Base-by-base conservation (phyloP, 2,113 vertebrate genomes). In the Spizaetus ornatus region DNA sequence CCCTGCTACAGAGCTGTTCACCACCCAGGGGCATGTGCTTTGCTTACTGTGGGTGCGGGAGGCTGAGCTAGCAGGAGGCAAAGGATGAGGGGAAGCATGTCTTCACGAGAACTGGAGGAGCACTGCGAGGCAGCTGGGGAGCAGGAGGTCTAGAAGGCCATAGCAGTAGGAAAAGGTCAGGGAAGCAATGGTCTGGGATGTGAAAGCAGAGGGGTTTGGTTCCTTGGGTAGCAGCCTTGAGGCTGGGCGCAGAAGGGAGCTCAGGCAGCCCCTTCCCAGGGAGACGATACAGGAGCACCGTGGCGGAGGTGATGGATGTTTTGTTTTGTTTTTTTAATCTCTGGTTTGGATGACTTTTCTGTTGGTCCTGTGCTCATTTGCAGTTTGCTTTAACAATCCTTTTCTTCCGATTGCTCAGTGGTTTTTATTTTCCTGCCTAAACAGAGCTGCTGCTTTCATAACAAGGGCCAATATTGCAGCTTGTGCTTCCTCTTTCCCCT, bases 371-470 rank as follows among this genome's bases (percentile, higher is more conserved):
- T 62, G 56, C 66, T 58, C 21, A 4, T 58, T 13, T 67, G 20
- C 63, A 29, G 48, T 59, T 90, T 76, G 78, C 50, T 86, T 70
- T 65, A 71, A 61, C 90, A 76, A 16, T 50, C 9, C 21, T 55
- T 81, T 63, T 86, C 81, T 95, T 92, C 86, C 23, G 26, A 47
- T 87, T 82, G 67, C 83, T 74, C 78, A 4, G 66, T 58, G 69
- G 34, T 14, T 91, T 85, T 88, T 90, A 85, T 95, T 96, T 95
- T 92, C 84, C 88, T 94, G 85, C 73, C 66, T 38, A 15, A 94
- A 91, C 82, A 97, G 88, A 94, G 73, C 94, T 72, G 76, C 82
- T 55, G 55, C 86, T 96, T 93, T 94, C 87, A 63, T 79, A 95
- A 70, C 70, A 73, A 53, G 65, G 90, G 47, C 91, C 55, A 66